These are phyloP conservation scores for Fratercula arctica DNA, from an alignment of 2,797 vertebrate species.

Conservation along the genomic window DNA sequence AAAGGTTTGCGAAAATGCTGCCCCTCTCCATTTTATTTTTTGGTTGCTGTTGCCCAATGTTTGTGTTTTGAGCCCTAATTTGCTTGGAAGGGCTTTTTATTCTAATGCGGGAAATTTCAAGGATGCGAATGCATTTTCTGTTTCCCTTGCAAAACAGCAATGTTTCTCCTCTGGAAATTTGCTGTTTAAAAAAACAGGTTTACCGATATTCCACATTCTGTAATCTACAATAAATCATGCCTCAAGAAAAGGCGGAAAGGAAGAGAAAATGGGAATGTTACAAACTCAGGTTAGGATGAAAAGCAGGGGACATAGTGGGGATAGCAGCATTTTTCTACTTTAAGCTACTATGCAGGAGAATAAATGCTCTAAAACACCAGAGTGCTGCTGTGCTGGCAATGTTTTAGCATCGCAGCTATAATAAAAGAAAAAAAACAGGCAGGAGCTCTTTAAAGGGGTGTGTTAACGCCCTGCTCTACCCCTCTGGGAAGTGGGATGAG, in stretches of 20 bases:
- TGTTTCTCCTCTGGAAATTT: neutral
- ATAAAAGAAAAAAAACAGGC: neutral
- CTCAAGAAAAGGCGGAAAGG: neutral
- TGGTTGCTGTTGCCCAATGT: neutral
- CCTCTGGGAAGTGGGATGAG: neutral
- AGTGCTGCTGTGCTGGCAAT: neutral
- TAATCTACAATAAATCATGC: neutral
- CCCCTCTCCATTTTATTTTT: neutral
- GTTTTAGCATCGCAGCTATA: neutral
- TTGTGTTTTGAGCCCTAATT: neutral
- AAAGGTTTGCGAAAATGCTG: neutral
- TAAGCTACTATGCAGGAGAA: neutral
- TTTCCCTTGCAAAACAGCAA: neutral
- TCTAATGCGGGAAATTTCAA: neutral
- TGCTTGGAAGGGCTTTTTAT: neutral
- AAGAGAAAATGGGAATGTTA: neutral
- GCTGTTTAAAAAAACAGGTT: neutral
- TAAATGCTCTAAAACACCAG: neutral
- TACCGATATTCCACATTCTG: neutral
- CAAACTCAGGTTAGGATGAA: neutral
- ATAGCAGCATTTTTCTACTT: neutral
- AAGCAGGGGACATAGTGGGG: neutral
- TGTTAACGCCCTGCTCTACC: neutral
- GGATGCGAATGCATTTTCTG: neutral
- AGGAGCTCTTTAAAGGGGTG: neutral